These are phyloP conservation scores for Neodiprion fabricii DNA, from an alignment of 1,140 invertebrate species.

Conservation along the genomic window DNA sequence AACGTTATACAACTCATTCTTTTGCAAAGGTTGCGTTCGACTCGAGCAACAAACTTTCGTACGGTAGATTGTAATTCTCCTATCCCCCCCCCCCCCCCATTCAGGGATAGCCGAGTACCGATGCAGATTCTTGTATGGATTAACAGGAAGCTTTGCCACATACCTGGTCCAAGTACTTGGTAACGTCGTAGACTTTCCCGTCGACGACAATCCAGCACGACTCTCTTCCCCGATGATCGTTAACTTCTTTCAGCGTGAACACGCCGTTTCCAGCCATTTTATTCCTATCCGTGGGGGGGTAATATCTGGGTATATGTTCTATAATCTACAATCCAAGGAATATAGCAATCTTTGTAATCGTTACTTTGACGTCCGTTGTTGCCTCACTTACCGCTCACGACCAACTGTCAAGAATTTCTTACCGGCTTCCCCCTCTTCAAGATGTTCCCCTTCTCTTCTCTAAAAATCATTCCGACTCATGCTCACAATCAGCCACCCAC, in stretches of 20 bases:
- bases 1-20: too few species aligned
- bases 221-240: slow-evolving; percentile 35
- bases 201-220: slow-evolving; percentile 55
- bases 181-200: slow-evolving; percentile 62
- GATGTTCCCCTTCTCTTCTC: background rate
- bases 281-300: background rate
- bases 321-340: too few species aligned
- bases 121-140: too few species aligned
- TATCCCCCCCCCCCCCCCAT: background rate
- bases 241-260: slow-evolving; percentile 53
- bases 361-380: background rate
- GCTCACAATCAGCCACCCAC: too few species aligned
- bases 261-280: background rate
- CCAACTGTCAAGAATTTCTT: background rate
- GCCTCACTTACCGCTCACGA: background rate
- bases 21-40: too few species aligned
- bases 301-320: background rate
- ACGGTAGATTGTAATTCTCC: background rate
- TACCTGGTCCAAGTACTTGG: slow-evolving; percentile 56
- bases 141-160: background rate
- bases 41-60: background rate
- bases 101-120: background rate
- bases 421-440: background rate
- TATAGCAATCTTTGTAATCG: background rate
- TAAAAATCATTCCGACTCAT: background rate